phyloP scores from a whole-genome alignment of 1,140 invertebrate species.

The Drosophila parvula region DNA sequence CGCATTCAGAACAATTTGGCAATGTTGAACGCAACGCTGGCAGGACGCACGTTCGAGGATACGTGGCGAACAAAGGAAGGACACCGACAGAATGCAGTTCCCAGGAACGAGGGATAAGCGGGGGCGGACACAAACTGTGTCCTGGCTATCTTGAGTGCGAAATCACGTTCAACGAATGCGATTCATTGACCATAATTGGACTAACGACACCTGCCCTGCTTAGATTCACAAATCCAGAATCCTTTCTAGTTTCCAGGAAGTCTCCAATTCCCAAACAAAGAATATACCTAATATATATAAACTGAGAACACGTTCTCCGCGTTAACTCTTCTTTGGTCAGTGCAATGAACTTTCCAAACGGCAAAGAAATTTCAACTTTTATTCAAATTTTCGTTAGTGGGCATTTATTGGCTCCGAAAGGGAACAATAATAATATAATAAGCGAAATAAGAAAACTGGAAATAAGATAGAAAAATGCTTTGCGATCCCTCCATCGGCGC shows the following conservation, averaged over 20 bases:
- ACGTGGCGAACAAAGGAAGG: constrained; percentile 59
- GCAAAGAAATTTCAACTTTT: constrained; percentile 60
- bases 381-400: constrained; percentile 60
- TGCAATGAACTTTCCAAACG: constrained; percentile 66
- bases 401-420: constrained; percentile 61
- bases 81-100: constrained; percentile 39
- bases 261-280: neutral
- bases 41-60: constrained; percentile 36
- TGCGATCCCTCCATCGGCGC: constrained; percentile 35
- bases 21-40: constrained; percentile 10
- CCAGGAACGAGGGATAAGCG: constrained; percentile 40
- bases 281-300: neutral
- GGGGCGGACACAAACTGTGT: constrained; percentile 16
- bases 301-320: constrained; percentile 3
- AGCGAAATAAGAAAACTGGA: constrained; percentile 63
- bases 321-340: constrained; percentile 1
- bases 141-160: constrained; percentile 67
- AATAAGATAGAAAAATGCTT: constrained; percentile 64
- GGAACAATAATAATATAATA: constrained; percentile 65
- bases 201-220: constrained; percentile 34
- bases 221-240: constrained; percentile 31
- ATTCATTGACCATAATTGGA: constrained; percentile 56
- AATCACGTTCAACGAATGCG: constrained; percentile 64
- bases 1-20: constrained; percentile 35
- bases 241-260: constrained; percentile 62